Percentiles rank a stretch among this genome's conserved stretches.
These are phyloP conservation scores for Poeciliopsis occidentalis DNA, from an alignment of 2,113 vertebrate species.

Conservation along the genomic window DNA sequence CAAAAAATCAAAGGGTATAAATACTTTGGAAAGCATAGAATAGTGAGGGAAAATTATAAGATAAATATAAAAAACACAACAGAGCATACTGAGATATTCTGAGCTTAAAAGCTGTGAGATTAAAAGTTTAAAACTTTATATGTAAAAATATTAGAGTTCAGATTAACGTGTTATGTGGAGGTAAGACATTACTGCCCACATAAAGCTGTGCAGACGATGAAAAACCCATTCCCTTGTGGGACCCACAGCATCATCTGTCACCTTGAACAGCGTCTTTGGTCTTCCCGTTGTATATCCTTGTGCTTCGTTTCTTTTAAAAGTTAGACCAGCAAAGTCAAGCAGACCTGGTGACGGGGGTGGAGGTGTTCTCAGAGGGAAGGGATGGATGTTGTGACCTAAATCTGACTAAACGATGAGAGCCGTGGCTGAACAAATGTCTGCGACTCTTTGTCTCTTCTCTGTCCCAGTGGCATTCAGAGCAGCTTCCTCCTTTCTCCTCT, in stretches of 20 bases:
- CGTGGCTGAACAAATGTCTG: constrained; percentile 59
- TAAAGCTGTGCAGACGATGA: too few relatives aligned
- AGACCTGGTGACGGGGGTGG: constrained; percentile 41
- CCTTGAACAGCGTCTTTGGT: constrained; percentile 16
- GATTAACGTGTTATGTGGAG: background rate
- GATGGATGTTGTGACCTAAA: constrained; percentile 70
- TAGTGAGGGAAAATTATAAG: too few relatives aligned
- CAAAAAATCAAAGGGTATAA: too few relatives aligned
- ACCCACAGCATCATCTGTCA: constrained; percentile 69
- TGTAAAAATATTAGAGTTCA: background rate
- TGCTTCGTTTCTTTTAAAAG: constrained; percentile 65
- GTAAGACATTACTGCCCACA: background rate
- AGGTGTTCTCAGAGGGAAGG: constrained; percentile 51
- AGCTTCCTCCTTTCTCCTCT: constrained; percentile 21
- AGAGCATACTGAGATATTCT: too few relatives aligned
- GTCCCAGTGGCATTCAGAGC: constrained; percentile 36
- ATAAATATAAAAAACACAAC: too few relatives aligned
- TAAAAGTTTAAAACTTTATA: background rate
- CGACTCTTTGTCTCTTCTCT: constrained; percentile 30
- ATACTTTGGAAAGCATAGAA: too few relatives aligned
- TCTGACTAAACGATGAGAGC: constrained; percentile 62
- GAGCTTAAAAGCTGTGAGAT: too few relatives aligned
- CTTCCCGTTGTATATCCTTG: constrained; percentile 56
- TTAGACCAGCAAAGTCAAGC: constrained; percentile 69
- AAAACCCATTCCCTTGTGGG: constrained; percentile 10